A percentile compares a stretch with the other conserved stretches of the same genome.
These are phyloP conservation scores for Cydia splendana DNA, from an alignment of 1,140 invertebrate species.

Conservation along the genomic window DNA sequence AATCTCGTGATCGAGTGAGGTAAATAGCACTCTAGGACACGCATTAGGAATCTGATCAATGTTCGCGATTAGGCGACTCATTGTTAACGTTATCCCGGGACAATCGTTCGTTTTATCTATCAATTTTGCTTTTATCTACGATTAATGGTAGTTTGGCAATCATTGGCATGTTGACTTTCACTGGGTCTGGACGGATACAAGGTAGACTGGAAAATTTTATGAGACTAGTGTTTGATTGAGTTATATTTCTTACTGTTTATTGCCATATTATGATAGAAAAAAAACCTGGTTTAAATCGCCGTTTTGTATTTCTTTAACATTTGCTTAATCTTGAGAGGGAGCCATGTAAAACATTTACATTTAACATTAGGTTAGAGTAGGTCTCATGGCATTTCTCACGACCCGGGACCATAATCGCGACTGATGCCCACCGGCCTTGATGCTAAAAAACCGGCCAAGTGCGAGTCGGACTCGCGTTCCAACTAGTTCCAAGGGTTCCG, in stretches of 20 bases:
- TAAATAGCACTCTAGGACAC: conserved; percentile 26
- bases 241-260: not conserved
- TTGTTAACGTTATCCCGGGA: not conserved
- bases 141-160: conserved; percentile 26
- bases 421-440: not conserved
- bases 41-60: conserved; percentile 28
- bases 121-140: conserved; percentile 23
- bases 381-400: not conserved
- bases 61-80: conserved; percentile 17
- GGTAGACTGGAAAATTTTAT: conserved; percentile 18
- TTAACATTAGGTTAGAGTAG: not conserved
- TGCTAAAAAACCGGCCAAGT: no score
- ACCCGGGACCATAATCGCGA: not conserved
- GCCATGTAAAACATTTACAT: no score
- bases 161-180: conserved; percentile 15
- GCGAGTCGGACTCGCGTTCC: no score
- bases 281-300: no score
- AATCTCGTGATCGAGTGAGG: conserved; percentile 21
- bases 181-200: conserved; percentile 6
- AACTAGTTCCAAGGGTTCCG: no score
- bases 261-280: not conserved
- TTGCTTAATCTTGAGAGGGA: no score
- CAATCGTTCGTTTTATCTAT: conserved; percentile 25
- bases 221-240: not conserved
- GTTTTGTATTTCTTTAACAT: no score